Conservation (phyloP, 2,888 invertebrate genomes). For the Parnassius glacialis region DNA sequence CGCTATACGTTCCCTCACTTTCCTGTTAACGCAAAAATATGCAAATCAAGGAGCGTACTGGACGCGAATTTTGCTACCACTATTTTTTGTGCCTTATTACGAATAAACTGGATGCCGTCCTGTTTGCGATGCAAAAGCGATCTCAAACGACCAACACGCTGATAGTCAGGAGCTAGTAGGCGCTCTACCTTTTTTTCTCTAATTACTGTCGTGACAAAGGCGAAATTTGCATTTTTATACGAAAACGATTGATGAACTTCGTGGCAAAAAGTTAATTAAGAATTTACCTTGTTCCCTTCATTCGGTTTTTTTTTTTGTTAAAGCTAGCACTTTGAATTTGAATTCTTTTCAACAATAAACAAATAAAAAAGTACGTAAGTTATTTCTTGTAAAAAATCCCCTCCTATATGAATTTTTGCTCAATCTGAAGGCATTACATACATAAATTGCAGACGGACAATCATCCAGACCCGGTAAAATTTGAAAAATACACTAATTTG, state of each 20-base stretch:
- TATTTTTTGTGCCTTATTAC: slow-evolving; percentile 47
- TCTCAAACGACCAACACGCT: slow-evolving; percentile 36
- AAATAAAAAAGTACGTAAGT: too few relatives aligned
- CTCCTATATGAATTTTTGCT: too few relatives aligned
- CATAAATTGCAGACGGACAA: too few relatives aligned
- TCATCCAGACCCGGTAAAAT: too few relatives aligned
- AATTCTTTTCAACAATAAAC: too few relatives aligned
- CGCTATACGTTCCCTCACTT: slow-evolving; percentile 41
- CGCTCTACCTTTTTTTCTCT: slow-evolving; percentile 43
- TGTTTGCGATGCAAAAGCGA: slow-evolving; percentile 73
- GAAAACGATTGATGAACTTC: slow-evolving; percentile 40
- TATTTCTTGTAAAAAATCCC: too few relatives aligned
- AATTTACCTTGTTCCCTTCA: slow-evolving; percentile 33
- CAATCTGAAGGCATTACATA: too few relatives aligned
- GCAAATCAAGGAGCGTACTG: slow-evolving; percentile 50
- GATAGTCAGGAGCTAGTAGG: slow-evolving; percentile 39
- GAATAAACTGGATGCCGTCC: slow-evolving; percentile 53
- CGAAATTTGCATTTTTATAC: slow-evolving; percentile 70
- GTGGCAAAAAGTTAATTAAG: slow-evolving; percentile 21
- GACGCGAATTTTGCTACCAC: slow-evolving; percentile 37
- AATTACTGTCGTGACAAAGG: slow-evolving; percentile 63
- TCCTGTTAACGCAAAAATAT: slow-evolving; percentile 59
- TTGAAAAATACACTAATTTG: too few relatives aligned
- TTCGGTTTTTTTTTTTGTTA: too few relatives aligned
- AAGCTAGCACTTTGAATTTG: too few relatives aligned